Conservation (phyloP, 2,797 vertebrate species). For the Discoglossus pictus region DNA sequence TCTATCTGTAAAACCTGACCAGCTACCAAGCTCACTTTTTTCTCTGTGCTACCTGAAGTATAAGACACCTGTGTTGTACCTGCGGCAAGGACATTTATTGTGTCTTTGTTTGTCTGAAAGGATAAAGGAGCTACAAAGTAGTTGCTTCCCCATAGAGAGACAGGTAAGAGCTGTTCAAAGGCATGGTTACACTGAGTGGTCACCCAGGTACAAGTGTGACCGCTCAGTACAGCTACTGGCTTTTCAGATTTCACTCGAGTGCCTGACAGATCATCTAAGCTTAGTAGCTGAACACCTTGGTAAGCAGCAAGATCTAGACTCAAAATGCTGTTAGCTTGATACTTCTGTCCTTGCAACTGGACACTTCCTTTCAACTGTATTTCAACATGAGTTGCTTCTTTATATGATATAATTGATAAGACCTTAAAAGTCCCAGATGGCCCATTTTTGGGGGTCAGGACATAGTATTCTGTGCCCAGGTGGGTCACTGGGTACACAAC, state of each 20-base stretch:
- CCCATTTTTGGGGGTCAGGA: slow-evolving; percentile 63
- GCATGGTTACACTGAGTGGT: slow-evolving; percentile 73
- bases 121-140: slow-evolving; percentile 68
- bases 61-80: slow-evolving; percentile 61
- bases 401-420: slow-evolving; percentile 73
- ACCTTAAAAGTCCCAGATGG: slow-evolving; percentile 57
- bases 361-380: slow-evolving; percentile 56
- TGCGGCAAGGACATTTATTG: slow-evolving; percentile 68
- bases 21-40: slow-evolving; percentile 45
- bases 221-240: slow-evolving; percentile 70
- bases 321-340: slow-evolving; percentile 47
- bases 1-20: slow-evolving; percentile 56
- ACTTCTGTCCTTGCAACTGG: slow-evolving; percentile 53
- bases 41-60: background rate
- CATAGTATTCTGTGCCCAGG: slow-evolving; percentile 73
- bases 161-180: slow-evolving; percentile 75
- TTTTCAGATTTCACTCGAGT: slow-evolving; percentile 62
- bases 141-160: slow-evolving; percentile 67
- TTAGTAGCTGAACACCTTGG: slow-evolving; percentile 72
- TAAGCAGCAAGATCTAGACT: slow-evolving; percentile 64
- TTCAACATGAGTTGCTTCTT: slow-evolving; percentile 58
- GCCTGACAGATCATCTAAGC: slow-evolving; percentile 62
- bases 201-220: slow-evolving; percentile 70
- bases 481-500: slow-evolving; percentile 63
- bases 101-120: slow-evolving; percentile 64